Evolutionary conservation across 2,797 vertebrate species (phyloP).

Genomic region (Poecilia picta): DNA sequence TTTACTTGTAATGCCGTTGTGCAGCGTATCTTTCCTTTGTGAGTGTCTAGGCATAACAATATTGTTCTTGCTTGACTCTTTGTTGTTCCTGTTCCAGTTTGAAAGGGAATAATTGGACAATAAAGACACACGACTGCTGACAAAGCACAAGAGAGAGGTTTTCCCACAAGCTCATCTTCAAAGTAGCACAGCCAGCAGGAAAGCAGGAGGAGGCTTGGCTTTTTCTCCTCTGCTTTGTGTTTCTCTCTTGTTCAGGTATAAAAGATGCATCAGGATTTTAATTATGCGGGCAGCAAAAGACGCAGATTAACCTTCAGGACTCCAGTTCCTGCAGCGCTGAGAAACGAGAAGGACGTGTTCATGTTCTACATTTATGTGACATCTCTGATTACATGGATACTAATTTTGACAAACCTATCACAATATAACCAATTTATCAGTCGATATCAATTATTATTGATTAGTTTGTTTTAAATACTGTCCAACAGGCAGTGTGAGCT

Average conservation of each 20-base stretch:
- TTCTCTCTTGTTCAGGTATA: background rate
- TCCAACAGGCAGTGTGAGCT: no score
- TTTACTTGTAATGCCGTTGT: conserved; percentile 59
- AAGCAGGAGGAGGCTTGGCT: background rate
- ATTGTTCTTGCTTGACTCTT: conserved; percentile 39
- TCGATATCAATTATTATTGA: no score
- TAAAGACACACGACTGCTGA: conserved; percentile 42
- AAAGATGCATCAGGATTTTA: conserved; percentile 41
- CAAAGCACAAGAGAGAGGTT: conserved; percentile 38
- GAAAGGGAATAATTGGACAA: conserved; percentile 48
- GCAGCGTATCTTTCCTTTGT: conserved; percentile 41
- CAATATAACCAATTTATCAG: no score
- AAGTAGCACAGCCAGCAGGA: conserved; percentile 13
- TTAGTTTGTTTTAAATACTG: no score
- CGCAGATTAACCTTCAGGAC: background rate
- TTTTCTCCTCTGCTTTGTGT: background rate
- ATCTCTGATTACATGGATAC: background rate
- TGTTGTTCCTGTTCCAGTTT: conserved; percentile 48
- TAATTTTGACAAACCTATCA: no score
- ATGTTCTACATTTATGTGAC: background rate
- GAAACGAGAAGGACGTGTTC: background rate
- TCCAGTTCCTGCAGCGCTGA: background rate
- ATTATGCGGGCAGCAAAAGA: conserved; percentile 29
- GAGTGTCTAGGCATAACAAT: conserved; percentile 48
- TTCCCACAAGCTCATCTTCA: conserved; percentile 50